These are phyloP conservation scores for Araneus ventricosus DNA, from an alignment of 1,140 invertebrate species.

Conservation along the genomic window DNA sequence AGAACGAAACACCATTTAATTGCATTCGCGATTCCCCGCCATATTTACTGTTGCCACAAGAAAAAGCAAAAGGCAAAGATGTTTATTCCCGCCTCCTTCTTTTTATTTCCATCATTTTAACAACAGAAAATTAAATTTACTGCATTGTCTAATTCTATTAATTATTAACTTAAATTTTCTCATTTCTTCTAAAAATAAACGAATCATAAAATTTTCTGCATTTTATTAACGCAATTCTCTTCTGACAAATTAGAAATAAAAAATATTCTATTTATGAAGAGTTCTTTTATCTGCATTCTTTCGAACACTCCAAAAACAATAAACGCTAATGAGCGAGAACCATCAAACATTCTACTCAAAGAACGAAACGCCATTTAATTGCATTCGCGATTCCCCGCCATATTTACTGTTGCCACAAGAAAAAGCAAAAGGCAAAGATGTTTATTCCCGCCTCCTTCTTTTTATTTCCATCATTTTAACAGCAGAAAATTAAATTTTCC, in stretches of 20 bases:
- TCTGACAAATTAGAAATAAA: neutral
- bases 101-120: neutral
- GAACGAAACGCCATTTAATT: neutral
- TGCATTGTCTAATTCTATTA: no score
- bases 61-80: neutral
- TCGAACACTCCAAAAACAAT: neutral
- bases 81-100: neutral
- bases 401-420: neutral
- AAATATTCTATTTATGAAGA: neutral
- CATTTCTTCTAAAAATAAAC: no score
- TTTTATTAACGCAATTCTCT: neutral
- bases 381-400: neutral
- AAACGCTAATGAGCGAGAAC: neutral
- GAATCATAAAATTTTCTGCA: no score
- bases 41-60: neutral
- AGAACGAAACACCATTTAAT: neutral
- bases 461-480: neutral
- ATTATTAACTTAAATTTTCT: no score
- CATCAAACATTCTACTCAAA: neutral
- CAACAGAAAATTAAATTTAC: neutral
- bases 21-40: neutral
- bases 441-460: neutral
- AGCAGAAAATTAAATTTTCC: constrained; percentile 35
- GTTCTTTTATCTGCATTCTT: neutral
- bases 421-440: neutral